Evolutionary conservation across 2,797 vertebrate genomes (phyloP), one percentile per base, ranked within the genome.

Genomic region (Peromyscus aztecus): DNA sequence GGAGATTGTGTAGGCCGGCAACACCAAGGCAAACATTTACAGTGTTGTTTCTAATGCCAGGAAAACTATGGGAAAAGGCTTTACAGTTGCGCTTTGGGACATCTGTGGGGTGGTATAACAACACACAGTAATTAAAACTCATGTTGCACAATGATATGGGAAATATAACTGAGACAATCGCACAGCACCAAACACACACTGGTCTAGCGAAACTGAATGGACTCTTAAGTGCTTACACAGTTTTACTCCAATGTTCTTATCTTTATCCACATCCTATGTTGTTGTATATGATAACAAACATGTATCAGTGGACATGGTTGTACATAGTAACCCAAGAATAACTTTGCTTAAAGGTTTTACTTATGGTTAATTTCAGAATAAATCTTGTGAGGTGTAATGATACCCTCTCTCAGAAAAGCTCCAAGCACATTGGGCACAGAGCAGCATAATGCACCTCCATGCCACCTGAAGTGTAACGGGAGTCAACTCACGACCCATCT

Each of bases 281-380:
- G 59, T 0, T 55, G 3, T 21, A 34, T 49, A n/a, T 80, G 13
- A 67, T 55, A 24, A 55, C 49, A 49, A 85, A 34, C 17, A 29
- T 55, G 63, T 1, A 8, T 37, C 40, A 86, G 0, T 27, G 40
- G 71, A 29, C 6, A 52, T 73, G 37, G 21, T 1, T 75, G 31
- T 37, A 40, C 4, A 27, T 7, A 40, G 52, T 67, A 40, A 55
- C 23, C 34, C 78, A 65, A 88, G 52, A 63, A 49, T 85, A 91
- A 86, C 69, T 49, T 23, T 46, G 71, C 57, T 29, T 94, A 61
- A 90, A 67, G 77, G 52, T 46, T 87, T 97, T 65, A 46, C 34
- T 92, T n/a, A 76, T 16, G 23, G n/a, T 43, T 37, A 75, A 94
- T 23, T 88, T 78, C 6, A 46, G 75, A 92, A 85, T 34, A 19